Conservation (phyloP, 2,888 invertebrate genomes). For the Nipponacmea schrenckii region DNA sequence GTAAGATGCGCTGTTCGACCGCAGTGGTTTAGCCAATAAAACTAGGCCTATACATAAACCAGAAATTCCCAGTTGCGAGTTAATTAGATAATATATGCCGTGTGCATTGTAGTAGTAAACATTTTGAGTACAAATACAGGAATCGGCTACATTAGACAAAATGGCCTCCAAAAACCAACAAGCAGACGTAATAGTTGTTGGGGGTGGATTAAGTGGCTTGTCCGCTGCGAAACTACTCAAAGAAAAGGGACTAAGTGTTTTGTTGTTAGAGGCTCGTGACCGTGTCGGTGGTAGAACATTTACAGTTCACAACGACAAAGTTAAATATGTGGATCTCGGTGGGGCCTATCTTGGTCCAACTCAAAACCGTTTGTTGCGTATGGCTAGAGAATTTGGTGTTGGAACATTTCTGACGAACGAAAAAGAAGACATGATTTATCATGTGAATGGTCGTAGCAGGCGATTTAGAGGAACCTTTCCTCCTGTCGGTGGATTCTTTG, state of each 20-base stretch:
- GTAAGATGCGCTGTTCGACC: too few relatives aligned
- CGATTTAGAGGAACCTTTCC: conserved; percentile 48
- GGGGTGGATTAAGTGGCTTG: conserved; percentile 51
- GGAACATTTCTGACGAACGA: conserved; percentile 50
- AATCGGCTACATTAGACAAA: too few relatives aligned
- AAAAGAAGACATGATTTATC: conserved; percentile 35
- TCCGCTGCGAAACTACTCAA: conserved; percentile 57
- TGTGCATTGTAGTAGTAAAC: too few relatives aligned
- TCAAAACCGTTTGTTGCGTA: conserved; percentile 64
- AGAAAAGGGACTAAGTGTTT: conserved; percentile 49
- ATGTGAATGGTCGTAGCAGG: conserved; percentile 38
- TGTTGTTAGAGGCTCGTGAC: conserved; percentile 64
- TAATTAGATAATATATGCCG: too few relatives aligned
- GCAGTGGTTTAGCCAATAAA: too few relatives aligned
- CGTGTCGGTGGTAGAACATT: conserved; percentile 69
- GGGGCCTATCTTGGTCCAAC: conserved; percentile 68
- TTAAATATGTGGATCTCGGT: conserved; percentile 63
- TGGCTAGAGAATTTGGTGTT: conserved; percentile 64
- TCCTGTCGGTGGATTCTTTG: conserved; percentile 47
- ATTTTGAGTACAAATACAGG: too few relatives aligned
- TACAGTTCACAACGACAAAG: conserved; percentile 57
- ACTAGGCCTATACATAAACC: too few relatives aligned
- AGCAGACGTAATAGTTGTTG: conserved; percentile 45
- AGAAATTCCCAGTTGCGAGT: too few relatives aligned
- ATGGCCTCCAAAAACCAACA: too few relatives aligned